Evolutionary conservation across 2,113 vertebrate genomes (phyloP).

Genomic region (Oriolus oriolus): DNA sequence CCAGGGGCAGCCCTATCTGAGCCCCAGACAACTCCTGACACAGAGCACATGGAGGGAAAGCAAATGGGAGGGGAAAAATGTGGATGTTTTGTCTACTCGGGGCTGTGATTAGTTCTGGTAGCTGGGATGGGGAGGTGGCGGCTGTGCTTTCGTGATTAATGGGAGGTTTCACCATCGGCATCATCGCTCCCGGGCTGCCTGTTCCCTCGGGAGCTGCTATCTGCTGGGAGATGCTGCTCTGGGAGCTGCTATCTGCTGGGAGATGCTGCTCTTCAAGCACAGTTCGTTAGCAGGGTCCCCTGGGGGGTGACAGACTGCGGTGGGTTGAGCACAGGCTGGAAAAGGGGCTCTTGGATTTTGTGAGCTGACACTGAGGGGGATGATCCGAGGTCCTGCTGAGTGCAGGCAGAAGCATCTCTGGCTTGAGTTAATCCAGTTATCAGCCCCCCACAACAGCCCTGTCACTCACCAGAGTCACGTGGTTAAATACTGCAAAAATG

Average conservation of each 20-base stretch:
- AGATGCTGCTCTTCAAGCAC: slow-evolving; percentile 1
- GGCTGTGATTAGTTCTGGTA: not conserved
- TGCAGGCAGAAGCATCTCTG: not conserved
- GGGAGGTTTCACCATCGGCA: not conserved
- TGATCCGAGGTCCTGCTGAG: not conserved
- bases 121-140: not conserved
- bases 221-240: not conserved
- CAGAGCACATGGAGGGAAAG: not conserved
- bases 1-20: not conserved
- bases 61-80: not conserved
- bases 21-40: not conserved
- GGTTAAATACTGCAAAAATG: not conserved
- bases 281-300: not conserved
- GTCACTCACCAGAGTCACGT: not conserved
- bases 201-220: not conserved
- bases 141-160: not conserved
- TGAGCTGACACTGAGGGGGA: not conserved
- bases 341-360: not conserved
- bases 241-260: not conserved
- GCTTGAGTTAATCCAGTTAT: not conserved
- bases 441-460: not conserved
- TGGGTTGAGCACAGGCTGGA: not conserved
- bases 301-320: not conserved
- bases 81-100: not conserved
- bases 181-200: not conserved